Conservation (phyloP, 2,888 invertebrate genomes). For the Gari tellinella region DNA sequence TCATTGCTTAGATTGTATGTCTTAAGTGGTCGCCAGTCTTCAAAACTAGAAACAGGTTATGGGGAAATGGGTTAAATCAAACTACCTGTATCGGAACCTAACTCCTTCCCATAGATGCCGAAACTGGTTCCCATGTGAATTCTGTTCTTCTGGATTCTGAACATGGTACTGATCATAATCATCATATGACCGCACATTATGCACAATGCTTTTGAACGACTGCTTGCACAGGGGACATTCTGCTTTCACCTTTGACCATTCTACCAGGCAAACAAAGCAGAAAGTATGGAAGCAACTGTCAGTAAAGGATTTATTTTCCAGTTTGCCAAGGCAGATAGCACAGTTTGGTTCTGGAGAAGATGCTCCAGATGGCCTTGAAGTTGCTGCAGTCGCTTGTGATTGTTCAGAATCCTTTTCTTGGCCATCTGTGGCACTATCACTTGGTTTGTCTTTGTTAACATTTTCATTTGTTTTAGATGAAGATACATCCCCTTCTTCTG, state of each 20-base stretch:
- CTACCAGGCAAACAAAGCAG: slow-evolving; percentile 95
- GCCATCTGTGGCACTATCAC: neutral
- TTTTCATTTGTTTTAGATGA: too few relatives aligned
- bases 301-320: slow-evolving; percentile 95
- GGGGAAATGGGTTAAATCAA: too few relatives aligned
- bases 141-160: slow-evolving; percentile 37
- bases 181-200: slow-evolving; percentile 94
- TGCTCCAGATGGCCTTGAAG: slow-evolving; percentile 9
- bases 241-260: slow-evolving; percentile 97
- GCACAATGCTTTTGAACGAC: slow-evolving; percentile 94
- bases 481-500: too few relatives aligned
- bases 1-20: too few relatives aligned
- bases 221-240: slow-evolving; percentile 94
- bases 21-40: too few relatives aligned
- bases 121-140: neutral
- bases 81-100: slow-evolving; percentile 32
- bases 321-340: slow-evolving; percentile 95
- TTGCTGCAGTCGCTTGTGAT: neutral
- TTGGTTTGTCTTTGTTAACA: neutral
- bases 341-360: slow-evolving; percentile 87
- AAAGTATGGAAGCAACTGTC: slow-evolving; percentile 97
- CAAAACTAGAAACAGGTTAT: too few relatives aligned
- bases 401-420: neutral
- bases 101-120: slow-evolving; percentile 24
- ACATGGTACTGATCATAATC: slow-evolving; percentile 93